Evolutionary conservation across 2,113 vertebrate species (phyloP).

Genomic region (Cebidichthys violaceus): DNA sequence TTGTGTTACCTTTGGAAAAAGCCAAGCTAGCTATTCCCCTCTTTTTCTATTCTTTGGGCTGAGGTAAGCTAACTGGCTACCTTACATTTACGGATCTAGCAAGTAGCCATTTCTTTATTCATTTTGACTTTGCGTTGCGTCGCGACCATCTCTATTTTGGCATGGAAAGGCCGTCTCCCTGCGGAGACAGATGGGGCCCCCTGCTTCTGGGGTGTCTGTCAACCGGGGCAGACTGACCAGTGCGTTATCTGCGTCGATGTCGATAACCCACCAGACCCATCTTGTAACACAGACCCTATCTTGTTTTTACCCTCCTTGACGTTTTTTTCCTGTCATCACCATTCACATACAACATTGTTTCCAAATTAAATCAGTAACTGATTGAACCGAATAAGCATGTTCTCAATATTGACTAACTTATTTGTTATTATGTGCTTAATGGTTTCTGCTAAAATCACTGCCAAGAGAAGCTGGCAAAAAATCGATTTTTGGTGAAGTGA

Average conservation of each 20-base stretch:
- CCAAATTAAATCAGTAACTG: not conserved
- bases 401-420: not conserved
- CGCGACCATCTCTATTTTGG: no score
- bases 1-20: not conserved
- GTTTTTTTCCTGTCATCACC: not conserved
- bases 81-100: not conserved
- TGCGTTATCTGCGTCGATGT: not conserved
- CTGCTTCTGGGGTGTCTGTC: not conserved
- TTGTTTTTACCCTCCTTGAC: not conserved
- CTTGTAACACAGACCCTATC: not conserved
- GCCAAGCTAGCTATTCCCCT: not conserved
- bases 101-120: not conserved
- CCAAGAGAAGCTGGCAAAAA: not conserved
- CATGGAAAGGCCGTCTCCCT: not conserved
- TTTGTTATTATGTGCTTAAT: not conserved
- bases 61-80: not conserved
- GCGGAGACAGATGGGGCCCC: not conserved
- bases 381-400: not conserved
- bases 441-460: not conserved
- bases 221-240: not conserved
- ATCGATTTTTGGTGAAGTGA: not conserved
- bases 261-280: not conserved
- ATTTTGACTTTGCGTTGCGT: not conserved
- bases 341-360: not conserved
- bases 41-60: not conserved